Conservation (phyloP, 2,113 vertebrate species). For the Sialia sialis region DNA sequence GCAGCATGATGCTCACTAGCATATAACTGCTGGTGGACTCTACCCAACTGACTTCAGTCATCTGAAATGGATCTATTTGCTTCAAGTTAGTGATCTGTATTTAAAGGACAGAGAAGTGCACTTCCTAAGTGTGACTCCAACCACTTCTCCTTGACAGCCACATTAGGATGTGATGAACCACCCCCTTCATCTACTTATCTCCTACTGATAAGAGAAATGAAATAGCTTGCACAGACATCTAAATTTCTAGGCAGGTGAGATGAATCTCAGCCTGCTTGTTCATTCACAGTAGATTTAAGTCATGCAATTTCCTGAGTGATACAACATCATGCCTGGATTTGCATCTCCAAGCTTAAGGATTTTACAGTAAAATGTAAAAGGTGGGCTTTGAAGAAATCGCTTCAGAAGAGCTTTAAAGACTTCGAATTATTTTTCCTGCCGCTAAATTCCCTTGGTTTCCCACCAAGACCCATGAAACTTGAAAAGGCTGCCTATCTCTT, state of each 20-base stretch:
- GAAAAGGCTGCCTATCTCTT: conserved; percentile 15
- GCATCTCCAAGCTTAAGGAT: neutral
- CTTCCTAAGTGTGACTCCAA: neutral
- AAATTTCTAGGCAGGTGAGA: neutral
- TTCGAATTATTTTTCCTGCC: conserved; percentile 19
- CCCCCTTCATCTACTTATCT: neutral
- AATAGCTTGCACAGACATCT: neutral
- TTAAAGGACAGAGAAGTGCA: neutral
- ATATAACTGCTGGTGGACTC: neutral
- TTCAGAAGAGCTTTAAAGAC: conserved; percentile 40
- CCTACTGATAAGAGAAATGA: neutral
- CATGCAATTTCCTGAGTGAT: neutral
- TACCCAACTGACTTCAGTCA: neutral
- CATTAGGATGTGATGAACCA: neutral
- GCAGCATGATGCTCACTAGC: neutral
- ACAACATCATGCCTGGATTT: neutral
- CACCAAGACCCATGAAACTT: conserved; percentile 25
- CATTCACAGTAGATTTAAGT: conserved; percentile 5
- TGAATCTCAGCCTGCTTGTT: neutral
- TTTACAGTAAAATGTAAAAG: conserved; percentile 4
- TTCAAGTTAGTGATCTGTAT: neutral
- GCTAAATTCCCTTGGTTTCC: conserved; percentile 38
- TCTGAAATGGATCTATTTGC: neutral
- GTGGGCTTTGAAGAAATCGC: conserved; percentile 1
- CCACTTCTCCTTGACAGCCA: neutral